These are phyloP conservation scores for Dendrocincla tyrannina DNA, from an alignment of 2,797 vertebrate genomes.

Conservation along the genomic window DNA sequence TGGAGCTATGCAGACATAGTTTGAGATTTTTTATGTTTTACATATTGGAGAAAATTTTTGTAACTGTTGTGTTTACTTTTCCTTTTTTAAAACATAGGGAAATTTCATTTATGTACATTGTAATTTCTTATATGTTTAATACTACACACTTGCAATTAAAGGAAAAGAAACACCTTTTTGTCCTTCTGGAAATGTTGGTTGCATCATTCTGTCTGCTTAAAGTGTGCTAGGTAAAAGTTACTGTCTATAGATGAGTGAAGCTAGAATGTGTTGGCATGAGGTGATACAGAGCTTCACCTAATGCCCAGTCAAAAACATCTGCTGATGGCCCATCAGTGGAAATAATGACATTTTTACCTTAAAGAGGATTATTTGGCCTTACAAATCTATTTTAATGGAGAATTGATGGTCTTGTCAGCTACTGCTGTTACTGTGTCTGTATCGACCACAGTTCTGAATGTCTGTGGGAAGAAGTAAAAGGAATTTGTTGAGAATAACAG, in stretches of 20 bases:
- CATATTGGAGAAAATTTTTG: not conserved
- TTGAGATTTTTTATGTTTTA: not conserved
- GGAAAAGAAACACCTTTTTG: not conserved
- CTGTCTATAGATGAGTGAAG: not conserved
- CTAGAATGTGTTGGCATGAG: not conserved
- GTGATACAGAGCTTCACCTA: not conserved
- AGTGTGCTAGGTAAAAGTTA: not conserved
- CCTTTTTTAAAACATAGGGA: not conserved
- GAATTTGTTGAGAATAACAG: not conserved
- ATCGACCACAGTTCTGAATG: not conserved
- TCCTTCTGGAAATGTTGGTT: not conserved
- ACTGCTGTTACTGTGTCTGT: not conserved
- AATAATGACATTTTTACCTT: conserved; percentile 46
- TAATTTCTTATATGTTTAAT: not conserved
- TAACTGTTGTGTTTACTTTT: not conserved
- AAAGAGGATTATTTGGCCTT: conserved; percentile 22
- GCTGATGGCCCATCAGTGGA: conserved; percentile 9
- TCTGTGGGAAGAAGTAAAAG: not conserved
- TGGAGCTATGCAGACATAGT: not conserved
- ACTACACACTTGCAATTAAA: not conserved
- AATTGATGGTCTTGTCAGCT: conserved; percentile 10
- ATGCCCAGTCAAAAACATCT: not conserved
- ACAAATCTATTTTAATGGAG: conserved; percentile 30
- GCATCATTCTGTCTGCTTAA: not conserved
- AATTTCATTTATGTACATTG: not conserved